Percentiles rank a stretch among this genome's conserved stretches.
phyloP scores from a whole-genome alignment of 2,113 vertebrate species.

The Stigmatopora nigra region DNA sequence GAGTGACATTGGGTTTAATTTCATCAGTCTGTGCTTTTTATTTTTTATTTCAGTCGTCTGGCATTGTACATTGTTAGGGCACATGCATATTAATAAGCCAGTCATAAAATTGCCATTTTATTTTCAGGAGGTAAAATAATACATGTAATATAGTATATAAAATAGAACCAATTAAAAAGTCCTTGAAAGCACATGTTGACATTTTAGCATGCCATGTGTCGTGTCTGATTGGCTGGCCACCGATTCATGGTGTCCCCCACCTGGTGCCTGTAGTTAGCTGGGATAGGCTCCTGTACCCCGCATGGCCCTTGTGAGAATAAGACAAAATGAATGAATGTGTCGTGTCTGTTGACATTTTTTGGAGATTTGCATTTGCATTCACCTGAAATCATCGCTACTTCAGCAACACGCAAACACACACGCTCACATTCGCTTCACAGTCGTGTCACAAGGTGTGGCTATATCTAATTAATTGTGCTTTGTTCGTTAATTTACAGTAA shows the following conservation, averaged over 20 bases:
- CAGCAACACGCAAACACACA: conserved; percentile 2
- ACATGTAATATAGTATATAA: conserved; percentile 39
- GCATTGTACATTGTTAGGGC: conserved; percentile 34
- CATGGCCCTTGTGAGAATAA: no score
- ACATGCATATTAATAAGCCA: conserved; percentile 54
- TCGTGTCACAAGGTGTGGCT: conserved; percentile 42
- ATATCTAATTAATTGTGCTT: conserved; percentile 47
- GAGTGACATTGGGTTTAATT: conserved; percentile 38
- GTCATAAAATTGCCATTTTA: conserved; percentile 45
- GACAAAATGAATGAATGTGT: no score
- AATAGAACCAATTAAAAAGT: conserved; percentile 52
- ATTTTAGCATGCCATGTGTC: conserved; percentile 57
- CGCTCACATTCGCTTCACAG: conserved; percentile 15
- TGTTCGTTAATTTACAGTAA: conserved; percentile 62
- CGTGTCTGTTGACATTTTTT: conserved; percentile 31
- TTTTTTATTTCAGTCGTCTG: conserved; percentile 47
- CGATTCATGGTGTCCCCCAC: no score
- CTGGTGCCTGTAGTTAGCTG: not conserved
- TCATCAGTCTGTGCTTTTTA: conserved; percentile 46
- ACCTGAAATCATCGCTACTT: conserved; percentile 14
- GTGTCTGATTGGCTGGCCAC: conserved; percentile 43
- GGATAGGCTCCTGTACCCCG: not conserved
- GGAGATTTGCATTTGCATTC: conserved; percentile 55
- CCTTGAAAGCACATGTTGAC: conserved; percentile 66
- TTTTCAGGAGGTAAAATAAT: conserved; percentile 40